These are phyloP conservation scores for Drosophila fulvimacula DNA, from an alignment of 2,888 invertebrate species.

Conservation along the genomic window DNA sequence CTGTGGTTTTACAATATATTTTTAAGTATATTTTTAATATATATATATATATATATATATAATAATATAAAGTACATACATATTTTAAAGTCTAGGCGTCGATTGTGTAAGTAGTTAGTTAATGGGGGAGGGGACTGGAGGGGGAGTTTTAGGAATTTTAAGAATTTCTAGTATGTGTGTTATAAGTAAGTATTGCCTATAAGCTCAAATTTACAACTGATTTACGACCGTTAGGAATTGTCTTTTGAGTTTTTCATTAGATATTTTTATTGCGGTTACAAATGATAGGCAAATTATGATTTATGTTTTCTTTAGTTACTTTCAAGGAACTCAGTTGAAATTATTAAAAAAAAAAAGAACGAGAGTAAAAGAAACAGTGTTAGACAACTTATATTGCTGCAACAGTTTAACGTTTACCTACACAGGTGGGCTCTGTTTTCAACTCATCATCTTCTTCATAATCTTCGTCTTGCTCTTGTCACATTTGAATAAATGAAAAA, in stretches of 20 bases:
- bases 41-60: conserved; percentile 17
- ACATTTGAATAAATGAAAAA: conserved; percentile 26
- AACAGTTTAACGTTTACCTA: conserved; percentile 64
- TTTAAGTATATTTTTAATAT: conserved; percentile 8
- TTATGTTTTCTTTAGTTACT: conserved; percentile 47
- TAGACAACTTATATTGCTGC: conserved; percentile 43
- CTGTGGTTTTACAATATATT: conserved; percentile 47
- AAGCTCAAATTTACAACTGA: conserved; percentile 81
- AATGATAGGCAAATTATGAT: conserved; percentile 43
- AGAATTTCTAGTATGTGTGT: conserved; percentile 47
- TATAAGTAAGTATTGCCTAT: conserved; percentile 67
- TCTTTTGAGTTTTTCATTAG: conserved; percentile 17
- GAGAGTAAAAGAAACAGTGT: conserved; percentile 23
- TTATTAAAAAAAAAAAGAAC: neutral
- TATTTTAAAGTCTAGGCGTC: conserved; percentile 55
- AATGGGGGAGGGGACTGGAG: neutral
- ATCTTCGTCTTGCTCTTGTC: conserved; percentile 47
- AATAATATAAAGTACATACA: conserved; percentile 51
- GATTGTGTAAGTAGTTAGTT: conserved; percentile 42
- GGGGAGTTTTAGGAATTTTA: conserved; percentile 14
- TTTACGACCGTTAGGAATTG: conserved; percentile 59
- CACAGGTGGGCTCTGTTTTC: conserved; percentile 70
- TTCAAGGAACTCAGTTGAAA: conserved; percentile 47
- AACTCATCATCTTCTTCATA: conserved; percentile 24
- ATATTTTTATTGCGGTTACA: conserved; percentile 25